Conservation (phyloP, 2,113 vertebrate species). For the Loxodonta africana region DNA sequence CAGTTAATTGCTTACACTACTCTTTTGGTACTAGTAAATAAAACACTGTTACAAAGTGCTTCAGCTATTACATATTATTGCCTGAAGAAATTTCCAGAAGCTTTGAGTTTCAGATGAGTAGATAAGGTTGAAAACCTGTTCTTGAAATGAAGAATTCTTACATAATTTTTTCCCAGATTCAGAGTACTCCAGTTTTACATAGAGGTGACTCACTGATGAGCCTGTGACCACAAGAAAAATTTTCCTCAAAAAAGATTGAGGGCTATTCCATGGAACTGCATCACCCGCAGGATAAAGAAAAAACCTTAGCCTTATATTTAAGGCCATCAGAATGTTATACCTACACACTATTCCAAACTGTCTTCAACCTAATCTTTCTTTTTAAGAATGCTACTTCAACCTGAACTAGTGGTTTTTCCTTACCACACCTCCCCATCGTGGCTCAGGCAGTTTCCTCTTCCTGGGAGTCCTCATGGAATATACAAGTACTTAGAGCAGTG, state of each 20-base stretch:
- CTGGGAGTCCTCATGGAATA: not conserved
- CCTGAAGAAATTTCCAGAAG: conserved; percentile 20
- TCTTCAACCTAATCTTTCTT: not conserved
- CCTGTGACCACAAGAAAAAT: not conserved
- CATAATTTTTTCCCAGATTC: not conserved
- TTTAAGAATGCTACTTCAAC: not conserved
- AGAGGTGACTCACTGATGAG: not conserved
- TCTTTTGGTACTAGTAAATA: not conserved
- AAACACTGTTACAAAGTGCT: not conserved
- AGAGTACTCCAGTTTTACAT: not conserved
- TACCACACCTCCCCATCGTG: not conserved
- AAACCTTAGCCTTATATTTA: not conserved
- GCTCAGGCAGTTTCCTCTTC: not conserved
- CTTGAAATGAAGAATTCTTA: not conserved
- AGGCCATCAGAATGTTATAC: not conserved
- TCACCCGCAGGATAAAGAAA: not conserved
- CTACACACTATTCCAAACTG: not conserved
- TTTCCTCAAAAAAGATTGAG: too few species aligned
- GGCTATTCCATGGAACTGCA: too few species aligned
- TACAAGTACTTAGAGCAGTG: not conserved
- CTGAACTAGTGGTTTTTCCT: not conserved
- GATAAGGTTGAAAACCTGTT: not conserved
- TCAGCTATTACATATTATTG: not conserved
- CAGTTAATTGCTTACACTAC: not conserved
- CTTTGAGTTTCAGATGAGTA: not conserved